Conservation (phyloP, 2,113 vertebrate species). For the Prietella phreatophila region DNA sequence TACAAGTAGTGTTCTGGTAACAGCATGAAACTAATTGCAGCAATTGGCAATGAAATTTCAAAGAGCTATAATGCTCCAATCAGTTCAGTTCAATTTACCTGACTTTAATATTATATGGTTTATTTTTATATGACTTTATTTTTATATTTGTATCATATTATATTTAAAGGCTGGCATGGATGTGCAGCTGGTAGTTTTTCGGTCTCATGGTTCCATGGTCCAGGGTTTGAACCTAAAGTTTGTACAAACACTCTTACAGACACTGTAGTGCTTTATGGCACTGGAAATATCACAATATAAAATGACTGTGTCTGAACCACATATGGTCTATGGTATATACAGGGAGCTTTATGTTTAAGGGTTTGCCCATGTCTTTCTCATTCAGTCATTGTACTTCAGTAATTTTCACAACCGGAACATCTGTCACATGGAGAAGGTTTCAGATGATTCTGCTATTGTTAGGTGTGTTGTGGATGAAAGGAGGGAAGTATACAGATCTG, state of each 20-base stretch:
- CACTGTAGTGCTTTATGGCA: not conserved
- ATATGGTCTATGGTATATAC: not conserved
- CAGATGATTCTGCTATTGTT: not conserved
- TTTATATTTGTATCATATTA: not conserved
- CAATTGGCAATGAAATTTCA: not conserved
- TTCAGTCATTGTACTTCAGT: not conserved
- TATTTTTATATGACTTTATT: conserved; percentile 7
- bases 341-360: not conserved
- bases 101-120: conserved; percentile 8
- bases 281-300: not conserved
- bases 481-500: not conserved
- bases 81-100: not conserved
- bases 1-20: not conserved
- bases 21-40: not conserved
- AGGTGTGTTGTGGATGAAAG: not conserved
- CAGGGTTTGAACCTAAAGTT: not conserved
- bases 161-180: not conserved
- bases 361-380: not conserved
- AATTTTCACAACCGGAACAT: not conserved
- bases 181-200: not conserved
- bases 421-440: not conserved
- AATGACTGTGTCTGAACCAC: not conserved
- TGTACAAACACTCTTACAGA: not conserved
- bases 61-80: not conserved
- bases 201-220: not conserved